Percentiles rank a stretch among this genome's conserved stretches.
Conservation (phyloP, 92 coral and sea anemone genomes). For the Anthopleura xanthogrammica region DNA sequence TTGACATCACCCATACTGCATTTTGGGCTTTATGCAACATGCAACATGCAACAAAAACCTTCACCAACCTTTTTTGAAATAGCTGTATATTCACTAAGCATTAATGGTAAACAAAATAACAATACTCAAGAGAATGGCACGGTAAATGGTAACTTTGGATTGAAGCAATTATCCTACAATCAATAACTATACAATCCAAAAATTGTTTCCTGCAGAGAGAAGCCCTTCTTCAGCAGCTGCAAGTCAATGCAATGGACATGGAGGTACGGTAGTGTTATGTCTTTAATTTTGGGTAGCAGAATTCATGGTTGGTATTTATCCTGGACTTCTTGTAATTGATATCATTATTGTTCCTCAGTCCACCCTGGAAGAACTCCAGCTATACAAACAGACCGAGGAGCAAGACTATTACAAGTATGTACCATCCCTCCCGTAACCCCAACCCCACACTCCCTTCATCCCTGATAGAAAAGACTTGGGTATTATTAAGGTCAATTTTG, state of each 20-base stretch:
- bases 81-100: too few species aligned
- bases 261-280: slow-evolving; percentile 49
- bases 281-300: too few species aligned
- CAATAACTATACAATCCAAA: neutral
- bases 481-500: neutral
- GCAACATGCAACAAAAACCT: too few species aligned
- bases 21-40: too few species aligned
- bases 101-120: too few species aligned
- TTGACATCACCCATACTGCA: too few species aligned
- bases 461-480: neutral
- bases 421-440: neutral
- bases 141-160: neutral
- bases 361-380: slow-evolving; percentile 88
- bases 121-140: neutral
- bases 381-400: slow-evolving; percentile 87
- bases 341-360: slow-evolving; percentile 44
- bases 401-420: slow-evolving; percentile 83
- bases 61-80: too few species aligned
- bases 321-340: too few species aligned
- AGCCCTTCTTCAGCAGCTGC: slow-evolving; percentile 81
- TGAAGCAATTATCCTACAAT: too few species aligned
- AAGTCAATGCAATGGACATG: slow-evolving; percentile 86
- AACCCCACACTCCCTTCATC: too few species aligned
- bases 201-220: slow-evolving; percentile 63
- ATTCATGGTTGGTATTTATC: too few species aligned